Conservation (phyloP, 2,888 invertebrate species). For the Romanomermis culicivorax region DNA sequence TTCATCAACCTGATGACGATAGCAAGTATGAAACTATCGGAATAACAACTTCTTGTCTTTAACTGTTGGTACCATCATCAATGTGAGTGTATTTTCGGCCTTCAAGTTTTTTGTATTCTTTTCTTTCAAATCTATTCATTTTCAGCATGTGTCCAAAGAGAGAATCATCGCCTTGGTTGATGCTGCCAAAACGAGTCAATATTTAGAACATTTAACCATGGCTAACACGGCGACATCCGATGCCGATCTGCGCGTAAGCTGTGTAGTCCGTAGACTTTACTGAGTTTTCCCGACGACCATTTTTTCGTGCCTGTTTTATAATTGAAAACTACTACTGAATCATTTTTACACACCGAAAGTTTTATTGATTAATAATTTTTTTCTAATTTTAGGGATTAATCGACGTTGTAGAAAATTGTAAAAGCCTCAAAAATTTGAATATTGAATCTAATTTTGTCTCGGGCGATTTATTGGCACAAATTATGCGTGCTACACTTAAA, state of each 20-base stretch:
- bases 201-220: conserved; percentile 68
- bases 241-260: conserved; percentile 45
- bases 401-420: conserved; percentile 28
- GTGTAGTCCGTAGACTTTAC: no score
- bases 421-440: conserved; percentile 34
- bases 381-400: conserved; percentile 19
- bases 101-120: no score
- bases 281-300: background rate
- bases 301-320: background rate
- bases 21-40: no score
- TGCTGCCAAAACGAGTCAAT: conserved; percentile 64
- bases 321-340: background rate
- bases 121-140: no score
- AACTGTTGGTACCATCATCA: no score
- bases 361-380: conserved; percentile 7
- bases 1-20: no score
- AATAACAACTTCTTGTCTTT: no score
- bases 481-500: conserved; percentile 62
- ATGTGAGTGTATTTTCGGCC: no score
- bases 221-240: conserved; percentile 84
- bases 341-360: background rate
- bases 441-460: conserved; percentile 86
- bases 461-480: conserved; percentile 59
- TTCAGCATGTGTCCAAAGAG: conserved; percentile 81
- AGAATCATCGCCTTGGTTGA: conserved; percentile 70